A percentile compares a stretch with the other conserved stretches of the same genome.
Evolutionary conservation across 2,797 vertebrate species (phyloP).

Genomic region (Notamacropus eugenii): DNA sequence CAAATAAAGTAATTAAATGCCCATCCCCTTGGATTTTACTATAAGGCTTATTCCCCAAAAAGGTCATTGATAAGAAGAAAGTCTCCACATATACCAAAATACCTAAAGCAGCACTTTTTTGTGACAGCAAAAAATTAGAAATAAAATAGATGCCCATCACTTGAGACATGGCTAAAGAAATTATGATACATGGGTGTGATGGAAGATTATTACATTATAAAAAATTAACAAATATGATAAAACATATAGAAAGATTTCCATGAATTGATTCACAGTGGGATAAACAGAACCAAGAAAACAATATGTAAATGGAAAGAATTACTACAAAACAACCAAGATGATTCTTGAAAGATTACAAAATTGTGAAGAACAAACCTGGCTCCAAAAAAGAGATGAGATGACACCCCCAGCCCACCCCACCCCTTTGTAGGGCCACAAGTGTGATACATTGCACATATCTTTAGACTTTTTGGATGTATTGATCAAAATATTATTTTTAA

Average conservation of each 20-base stretch:
- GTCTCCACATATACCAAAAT: background rate
- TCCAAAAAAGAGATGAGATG: no score
- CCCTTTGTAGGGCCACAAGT: no score
- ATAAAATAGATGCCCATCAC: background rate
- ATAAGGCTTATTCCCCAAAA: background rate
- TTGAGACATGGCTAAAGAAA: background rate
- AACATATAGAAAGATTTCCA: background rate
- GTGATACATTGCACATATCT: no score
- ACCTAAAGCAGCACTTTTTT: background rate
- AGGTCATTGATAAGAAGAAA: background rate
- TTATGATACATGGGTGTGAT: rapidly evolving
- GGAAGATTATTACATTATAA: no score
- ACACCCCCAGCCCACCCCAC: no score
- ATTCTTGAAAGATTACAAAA: no score
- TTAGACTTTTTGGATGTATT: no score
- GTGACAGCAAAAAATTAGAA: background rate
- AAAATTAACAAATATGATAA: background rate
- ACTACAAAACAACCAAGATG: no score
- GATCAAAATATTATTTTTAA: no score
- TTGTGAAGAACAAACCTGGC: no score
- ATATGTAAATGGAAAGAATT: background rate
- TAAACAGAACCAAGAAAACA: background rate
- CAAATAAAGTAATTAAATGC: background rate
- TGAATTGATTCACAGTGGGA: background rate
- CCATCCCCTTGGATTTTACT: background rate